phyloP scores from a whole-genome alignment of 2,888 invertebrate genomes.

The Acrobeloides nanus region DNA sequence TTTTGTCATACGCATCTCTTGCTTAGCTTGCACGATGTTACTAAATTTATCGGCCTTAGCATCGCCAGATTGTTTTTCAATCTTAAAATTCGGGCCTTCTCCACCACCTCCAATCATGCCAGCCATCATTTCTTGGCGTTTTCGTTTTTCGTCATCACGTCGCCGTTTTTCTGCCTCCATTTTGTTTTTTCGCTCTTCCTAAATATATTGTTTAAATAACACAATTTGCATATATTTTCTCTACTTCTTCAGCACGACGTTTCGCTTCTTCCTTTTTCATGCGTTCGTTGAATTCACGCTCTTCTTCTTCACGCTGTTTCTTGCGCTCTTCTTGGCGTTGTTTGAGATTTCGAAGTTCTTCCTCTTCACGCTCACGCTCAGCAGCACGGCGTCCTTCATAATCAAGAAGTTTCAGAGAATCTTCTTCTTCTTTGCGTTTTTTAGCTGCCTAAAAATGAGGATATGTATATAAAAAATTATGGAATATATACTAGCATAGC shows the following conservation, averaged over 20 bases:
- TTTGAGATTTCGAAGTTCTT: constrained; percentile 63
- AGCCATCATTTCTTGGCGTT: constrained; percentile 28
- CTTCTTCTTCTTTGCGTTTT: constrained; percentile 51
- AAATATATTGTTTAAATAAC: constrained; percentile 9
- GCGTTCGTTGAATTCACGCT: constrained; percentile 41
- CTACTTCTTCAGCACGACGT: constrained; percentile 40
- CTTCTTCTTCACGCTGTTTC: constrained; percentile 44
- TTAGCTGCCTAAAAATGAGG: constrained; percentile 34
- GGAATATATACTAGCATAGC: constrained; percentile 31
- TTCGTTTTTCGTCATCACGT: constrained; percentile 47
- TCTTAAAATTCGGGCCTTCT: constrained; percentile 46
- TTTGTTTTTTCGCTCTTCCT: constrained; percentile 41
- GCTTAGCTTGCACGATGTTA: constrained; percentile 80
- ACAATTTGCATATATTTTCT: background rate
- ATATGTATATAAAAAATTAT: background rate
- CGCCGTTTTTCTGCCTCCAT: constrained; percentile 41
- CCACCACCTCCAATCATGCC: constrained; percentile 23
- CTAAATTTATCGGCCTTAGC: constrained; percentile 53
- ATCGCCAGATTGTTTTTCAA: constrained; percentile 38
- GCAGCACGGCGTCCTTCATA: constrained; percentile 46
- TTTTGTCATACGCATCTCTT: constrained; percentile 97
- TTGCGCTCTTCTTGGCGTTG: constrained; percentile 60
- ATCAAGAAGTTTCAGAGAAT: constrained; percentile 47
- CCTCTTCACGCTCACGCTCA: constrained; percentile 56
- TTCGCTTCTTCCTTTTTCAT: constrained; percentile 45